Conservation (phyloP, 1,140 invertebrate species). For the Drosophila sucinea region DNA sequence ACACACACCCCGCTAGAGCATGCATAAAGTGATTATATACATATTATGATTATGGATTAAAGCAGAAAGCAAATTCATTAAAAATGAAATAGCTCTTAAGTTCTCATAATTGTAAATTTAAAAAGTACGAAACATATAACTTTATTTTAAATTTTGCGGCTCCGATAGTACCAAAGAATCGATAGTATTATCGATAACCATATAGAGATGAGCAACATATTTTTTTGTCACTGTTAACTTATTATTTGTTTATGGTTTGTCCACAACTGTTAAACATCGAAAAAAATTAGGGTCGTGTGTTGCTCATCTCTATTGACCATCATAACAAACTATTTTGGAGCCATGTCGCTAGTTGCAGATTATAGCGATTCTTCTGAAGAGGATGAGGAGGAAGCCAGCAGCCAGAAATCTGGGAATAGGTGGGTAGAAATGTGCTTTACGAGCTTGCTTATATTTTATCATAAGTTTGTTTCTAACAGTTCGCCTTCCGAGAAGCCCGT, state of each 20-base stretch:
- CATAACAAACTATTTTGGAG: neutral
- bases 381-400: slow-evolving; percentile 41
- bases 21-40: slow-evolving; percentile 80
- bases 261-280: neutral
- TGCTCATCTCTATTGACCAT: neutral
- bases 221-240: neutral
- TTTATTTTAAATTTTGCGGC: neutral
- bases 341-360: slow-evolving; percentile 54
- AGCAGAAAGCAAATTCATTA: slow-evolving; percentile 61
- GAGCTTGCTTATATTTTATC: neutral
- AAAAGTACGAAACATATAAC: neutral
- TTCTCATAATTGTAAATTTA: neutral
- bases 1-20: slow-evolving; percentile 63
- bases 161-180: neutral
- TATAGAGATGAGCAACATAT: neutral
- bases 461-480: slow-evolving; percentile 1
- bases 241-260: neutral
- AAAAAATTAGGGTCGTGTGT: neutral
- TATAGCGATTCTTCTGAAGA: slow-evolving; percentile 73
- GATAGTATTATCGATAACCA: neutral
- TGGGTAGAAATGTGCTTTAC: neutral
- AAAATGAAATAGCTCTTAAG: slow-evolving; percentile 46
- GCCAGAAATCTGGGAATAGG: slow-evolving; percentile 29
- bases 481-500: slow-evolving; percentile 19
- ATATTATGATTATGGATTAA: slow-evolving; percentile 66